Evolutionary conservation across 1,140 invertebrate genomes (phyloP).

Genomic region (Cyclargus thomasi): DNA sequence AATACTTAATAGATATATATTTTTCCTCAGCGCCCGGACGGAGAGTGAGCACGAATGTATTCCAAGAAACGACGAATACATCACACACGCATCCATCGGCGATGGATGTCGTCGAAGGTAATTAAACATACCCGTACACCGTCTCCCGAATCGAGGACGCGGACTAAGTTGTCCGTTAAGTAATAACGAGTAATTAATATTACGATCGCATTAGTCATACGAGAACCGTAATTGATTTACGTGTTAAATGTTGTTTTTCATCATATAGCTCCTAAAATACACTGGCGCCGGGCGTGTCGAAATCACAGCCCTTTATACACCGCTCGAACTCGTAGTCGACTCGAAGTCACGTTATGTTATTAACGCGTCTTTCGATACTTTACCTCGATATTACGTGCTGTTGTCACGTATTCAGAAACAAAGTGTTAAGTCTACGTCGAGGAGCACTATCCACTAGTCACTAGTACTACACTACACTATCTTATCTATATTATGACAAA

Average conservation of each 20-base stretch:
- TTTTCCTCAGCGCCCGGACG: slow-evolving; percentile 4
- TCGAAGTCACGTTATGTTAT: slow-evolving; percentile 28
- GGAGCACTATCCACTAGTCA: background rate
- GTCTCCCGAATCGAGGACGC: background rate
- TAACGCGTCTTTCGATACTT: slow-evolving; percentile 41
- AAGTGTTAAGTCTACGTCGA: background rate
- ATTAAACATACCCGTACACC: background rate
- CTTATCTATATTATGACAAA: slow-evolving; percentile 45
- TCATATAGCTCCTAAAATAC: background rate
- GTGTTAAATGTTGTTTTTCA: slow-evolving; percentile 11
- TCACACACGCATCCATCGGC: background rate
- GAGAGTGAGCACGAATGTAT: slow-evolving; percentile 11
- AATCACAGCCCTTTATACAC: slow-evolving; percentile 14
- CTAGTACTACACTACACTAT: no score
- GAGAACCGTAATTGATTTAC: slow-evolving; percentile 6
- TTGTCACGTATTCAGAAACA: slow-evolving; percentile 44
- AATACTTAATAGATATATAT: slow-evolving; percentile 9
- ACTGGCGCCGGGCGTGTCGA: slow-evolving; percentile 17
- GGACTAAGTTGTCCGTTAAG: background rate
- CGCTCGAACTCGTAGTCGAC: slow-evolving; percentile 14
- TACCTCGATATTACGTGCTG: slow-evolving; percentile 44
- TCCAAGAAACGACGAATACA: slow-evolving; percentile 5
- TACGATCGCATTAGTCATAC: slow-evolving; percentile 4
- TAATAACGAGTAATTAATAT: slow-evolving; percentile 1
- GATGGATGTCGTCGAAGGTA: slow-evolving; percentile 11